Base-by-base conservation (phyloP, 2,797 vertebrate genomes). In the Salmo trutta region DNA sequence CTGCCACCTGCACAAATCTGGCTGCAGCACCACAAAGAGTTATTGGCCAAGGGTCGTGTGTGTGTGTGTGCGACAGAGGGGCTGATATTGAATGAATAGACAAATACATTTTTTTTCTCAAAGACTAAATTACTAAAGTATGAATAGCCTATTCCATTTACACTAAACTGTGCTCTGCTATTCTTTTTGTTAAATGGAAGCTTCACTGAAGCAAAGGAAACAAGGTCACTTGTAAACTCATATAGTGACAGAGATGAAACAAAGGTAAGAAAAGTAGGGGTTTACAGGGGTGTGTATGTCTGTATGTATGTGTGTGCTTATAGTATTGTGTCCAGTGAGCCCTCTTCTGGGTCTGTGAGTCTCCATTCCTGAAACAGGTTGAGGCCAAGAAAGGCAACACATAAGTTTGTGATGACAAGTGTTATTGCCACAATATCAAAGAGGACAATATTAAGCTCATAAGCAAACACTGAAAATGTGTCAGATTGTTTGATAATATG, bases 1-100 rank as follows among this genome's bases (percentile, higher is more conserved):
- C 93, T 94, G 93, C 88, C 88, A 90, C 90, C 86, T 85, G 80
- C 21, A 82, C 88, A 93, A 90, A 92, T 94, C 92, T 91, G 81
- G 86, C 75, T 85, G 85, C 78, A 79, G 73, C 1, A 4, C 76
- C 64, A 31, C 75, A 75, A 86, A 73, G 72, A 85, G 75, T 77
- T 41, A 85, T 71, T 81, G 81, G 53, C 76, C 27, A 15, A 12
- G 41, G 41, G 41, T 47, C 16, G 2, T 8, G 14, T 73, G 51
- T 64, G 14, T 66, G 73, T 36, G 14, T 67, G 29, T 12, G 41
- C 2, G 7, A 10, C 41, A 41, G 41, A 41, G 41, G 8, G 41
- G 8, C 7, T 41, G 41, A 41, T 41, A 41, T 41, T 41, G 41
- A 41, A 41, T 41, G 41, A 7, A 10, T 41, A 2, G 41, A 47